Conservation (phyloP, 2,797 vertebrate species). For the Coreius guichenoti region DNA sequence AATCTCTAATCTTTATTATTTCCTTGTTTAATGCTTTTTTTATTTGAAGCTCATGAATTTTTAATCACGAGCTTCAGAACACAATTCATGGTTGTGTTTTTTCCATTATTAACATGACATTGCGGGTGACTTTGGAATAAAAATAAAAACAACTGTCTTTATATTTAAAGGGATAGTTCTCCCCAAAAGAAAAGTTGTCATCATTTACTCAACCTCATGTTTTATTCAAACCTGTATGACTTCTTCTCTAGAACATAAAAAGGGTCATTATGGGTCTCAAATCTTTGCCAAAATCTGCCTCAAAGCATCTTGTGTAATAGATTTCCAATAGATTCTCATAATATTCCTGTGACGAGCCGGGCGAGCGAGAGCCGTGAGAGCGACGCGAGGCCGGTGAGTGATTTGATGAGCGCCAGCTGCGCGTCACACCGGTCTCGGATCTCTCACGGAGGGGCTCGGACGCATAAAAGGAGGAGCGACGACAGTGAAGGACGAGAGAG, state of each 20-base stretch:
- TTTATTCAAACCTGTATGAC: background rate
- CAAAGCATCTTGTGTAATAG: background rate
- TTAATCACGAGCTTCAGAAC: constrained; percentile 9
- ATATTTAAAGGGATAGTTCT: background rate
- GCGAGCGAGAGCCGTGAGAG: too few species aligned
- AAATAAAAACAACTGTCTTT: background rate
- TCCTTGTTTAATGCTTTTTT: constrained; percentile 14
- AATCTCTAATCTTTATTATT: constrained; percentile 27
- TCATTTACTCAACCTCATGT: background rate
- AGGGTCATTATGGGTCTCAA: background rate
- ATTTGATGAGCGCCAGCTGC: too few species aligned
- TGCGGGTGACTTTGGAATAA: background rate
- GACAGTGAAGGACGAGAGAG: too few species aligned
- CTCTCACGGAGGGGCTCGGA: too few species aligned
- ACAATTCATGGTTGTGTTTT: background rate
- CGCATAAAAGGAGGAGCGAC: too few species aligned
- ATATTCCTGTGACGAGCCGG: too few species aligned
- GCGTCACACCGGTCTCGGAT: too few species aligned
- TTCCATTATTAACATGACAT: background rate
- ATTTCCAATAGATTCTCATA: background rate
- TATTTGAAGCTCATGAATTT: background rate
- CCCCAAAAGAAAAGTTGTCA: background rate
- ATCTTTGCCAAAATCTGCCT: background rate
- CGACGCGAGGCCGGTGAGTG: too few species aligned
- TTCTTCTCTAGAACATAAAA: background rate